phyloP scores from a whole-genome alignment of 2,113 vertebrate genomes.

The Psittacula cyanocephala region DNA sequence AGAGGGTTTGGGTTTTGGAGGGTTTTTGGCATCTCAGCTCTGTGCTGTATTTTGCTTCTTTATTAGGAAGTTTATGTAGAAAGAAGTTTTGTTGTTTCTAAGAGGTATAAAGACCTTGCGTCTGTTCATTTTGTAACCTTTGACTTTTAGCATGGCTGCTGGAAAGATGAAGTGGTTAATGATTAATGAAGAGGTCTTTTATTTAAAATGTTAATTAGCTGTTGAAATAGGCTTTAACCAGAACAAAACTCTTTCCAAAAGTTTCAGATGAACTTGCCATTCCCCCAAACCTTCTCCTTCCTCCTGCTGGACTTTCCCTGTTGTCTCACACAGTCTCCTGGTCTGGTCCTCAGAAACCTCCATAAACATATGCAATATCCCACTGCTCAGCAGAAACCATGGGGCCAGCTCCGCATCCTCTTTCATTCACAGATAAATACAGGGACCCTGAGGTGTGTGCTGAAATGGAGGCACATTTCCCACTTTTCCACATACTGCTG shows the following conservation, averaged over 20 bases:
- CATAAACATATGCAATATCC: no score
- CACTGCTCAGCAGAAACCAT: not conserved
- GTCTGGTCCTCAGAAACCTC: not conserved
- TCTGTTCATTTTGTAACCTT: not conserved
- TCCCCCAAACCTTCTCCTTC: not conserved
- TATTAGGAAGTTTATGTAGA: not conserved
- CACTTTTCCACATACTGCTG: not conserved
- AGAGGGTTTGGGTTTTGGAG: not conserved
- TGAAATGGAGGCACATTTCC: not conserved
- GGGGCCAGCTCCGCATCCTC: fast-evolving
- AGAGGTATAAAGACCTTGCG: not conserved
- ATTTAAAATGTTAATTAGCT: not conserved
- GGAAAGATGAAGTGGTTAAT: not conserved
- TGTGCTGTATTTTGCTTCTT: not conserved
- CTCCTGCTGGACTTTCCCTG: not conserved
- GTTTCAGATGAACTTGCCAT: not conserved
- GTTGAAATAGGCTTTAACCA: not conserved
- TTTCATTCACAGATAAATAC: not conserved
- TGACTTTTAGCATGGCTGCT: not conserved
- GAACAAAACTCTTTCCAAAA: not conserved
- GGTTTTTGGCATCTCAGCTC: not conserved
- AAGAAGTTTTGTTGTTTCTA: not conserved
- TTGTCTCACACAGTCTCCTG: not conserved
- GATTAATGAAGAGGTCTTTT: not conserved
- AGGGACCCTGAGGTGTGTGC: not conserved